Percentiles rank a stretch among this genome's conserved stretches.
These are phyloP conservation scores for Corythoichthys haematopterus DNA, from an alignment of 2,113 vertebrate species.

Conservation along the genomic window DNA sequence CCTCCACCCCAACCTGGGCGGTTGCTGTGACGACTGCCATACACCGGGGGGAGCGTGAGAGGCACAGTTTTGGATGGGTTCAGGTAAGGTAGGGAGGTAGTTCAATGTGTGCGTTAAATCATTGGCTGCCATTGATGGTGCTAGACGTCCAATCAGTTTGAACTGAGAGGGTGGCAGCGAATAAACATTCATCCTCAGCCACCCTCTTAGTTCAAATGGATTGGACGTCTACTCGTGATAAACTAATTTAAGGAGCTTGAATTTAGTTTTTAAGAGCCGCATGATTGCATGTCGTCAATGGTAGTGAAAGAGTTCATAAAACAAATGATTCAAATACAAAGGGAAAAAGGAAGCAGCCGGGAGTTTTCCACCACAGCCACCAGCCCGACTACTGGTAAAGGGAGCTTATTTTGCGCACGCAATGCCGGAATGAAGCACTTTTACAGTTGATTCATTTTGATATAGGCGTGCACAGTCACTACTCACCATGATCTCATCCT, in stretches of 20 bases:
- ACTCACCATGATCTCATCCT: conserved; percentile 78
- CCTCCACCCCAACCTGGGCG: conserved; percentile 1
- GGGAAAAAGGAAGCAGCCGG: conserved; percentile 49
- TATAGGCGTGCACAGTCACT: conserved; percentile 2
- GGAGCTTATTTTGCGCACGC: conserved; percentile 18
- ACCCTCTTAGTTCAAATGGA: too few relatives aligned
- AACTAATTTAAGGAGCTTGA: too few relatives aligned
- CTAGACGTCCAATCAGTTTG: too few relatives aligned
- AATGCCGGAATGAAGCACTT: conserved; percentile 10
- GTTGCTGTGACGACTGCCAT: conserved; percentile 3
- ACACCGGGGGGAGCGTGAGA: neutral
- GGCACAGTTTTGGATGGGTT: neutral
- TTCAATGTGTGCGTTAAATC: neutral
- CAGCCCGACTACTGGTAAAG: conserved; percentile 23
- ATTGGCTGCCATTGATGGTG: too few relatives aligned
- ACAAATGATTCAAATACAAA: conserved; percentile 5
- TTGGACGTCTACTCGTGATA: too few relatives aligned
- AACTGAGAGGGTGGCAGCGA: too few relatives aligned
- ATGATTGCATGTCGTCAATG: too few relatives aligned
- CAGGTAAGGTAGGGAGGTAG: neutral
- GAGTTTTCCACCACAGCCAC: conserved; percentile 41
- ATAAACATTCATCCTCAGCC: too few relatives aligned
- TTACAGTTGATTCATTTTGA: neutral
- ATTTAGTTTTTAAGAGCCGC: too few relatives aligned
- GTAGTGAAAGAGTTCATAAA: too few relatives aligned